Evolutionary conservation across 2,888 invertebrate genomes (phyloP).

Genomic region (Patella ulyssiponensis): DNA sequence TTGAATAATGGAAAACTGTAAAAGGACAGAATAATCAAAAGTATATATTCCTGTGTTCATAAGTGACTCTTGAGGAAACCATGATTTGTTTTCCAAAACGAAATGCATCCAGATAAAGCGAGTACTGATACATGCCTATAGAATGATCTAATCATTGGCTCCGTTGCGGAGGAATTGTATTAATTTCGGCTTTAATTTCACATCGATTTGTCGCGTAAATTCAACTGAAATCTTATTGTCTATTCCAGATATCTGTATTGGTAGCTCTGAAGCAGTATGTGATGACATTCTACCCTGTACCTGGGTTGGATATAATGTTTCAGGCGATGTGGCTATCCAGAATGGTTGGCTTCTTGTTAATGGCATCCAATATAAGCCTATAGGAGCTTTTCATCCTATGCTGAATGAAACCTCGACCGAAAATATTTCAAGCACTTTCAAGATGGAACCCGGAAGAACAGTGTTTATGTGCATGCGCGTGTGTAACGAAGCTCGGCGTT

Average conservation of each 20-base stretch:
- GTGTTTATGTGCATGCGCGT: slow-evolving; percentile 42
- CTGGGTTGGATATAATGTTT: slow-evolving; percentile 23
- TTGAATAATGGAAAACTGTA: no score
- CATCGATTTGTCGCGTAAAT: no score
- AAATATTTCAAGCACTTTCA: slow-evolving; percentile 25
- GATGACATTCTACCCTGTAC: slow-evolving; percentile 36
- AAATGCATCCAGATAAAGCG: no score
- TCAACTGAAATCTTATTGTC: not conserved
- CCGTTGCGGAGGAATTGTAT: no score
- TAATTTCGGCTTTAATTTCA: no score
- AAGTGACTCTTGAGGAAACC: no score
- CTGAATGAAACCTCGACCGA: not conserved
- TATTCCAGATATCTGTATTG: slow-evolving; percentile 18
- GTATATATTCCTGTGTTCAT: no score
- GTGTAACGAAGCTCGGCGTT: slow-evolving; percentile 48
- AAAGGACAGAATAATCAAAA: no score
- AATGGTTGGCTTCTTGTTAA: no score
- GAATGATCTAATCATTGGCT: no score
- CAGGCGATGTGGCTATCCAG: slow-evolving; percentile 21
- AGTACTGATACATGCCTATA: no score
- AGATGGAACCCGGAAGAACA: slow-evolving; percentile 48
- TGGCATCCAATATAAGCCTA: not conserved
- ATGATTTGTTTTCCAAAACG: no score
- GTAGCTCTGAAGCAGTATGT: slow-evolving; percentile 10
- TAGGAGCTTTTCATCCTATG: slow-evolving; percentile 5